phyloP scores from a whole-genome alignment of 2,888 invertebrate species.

The Limnephilus marmoratus region DNA sequence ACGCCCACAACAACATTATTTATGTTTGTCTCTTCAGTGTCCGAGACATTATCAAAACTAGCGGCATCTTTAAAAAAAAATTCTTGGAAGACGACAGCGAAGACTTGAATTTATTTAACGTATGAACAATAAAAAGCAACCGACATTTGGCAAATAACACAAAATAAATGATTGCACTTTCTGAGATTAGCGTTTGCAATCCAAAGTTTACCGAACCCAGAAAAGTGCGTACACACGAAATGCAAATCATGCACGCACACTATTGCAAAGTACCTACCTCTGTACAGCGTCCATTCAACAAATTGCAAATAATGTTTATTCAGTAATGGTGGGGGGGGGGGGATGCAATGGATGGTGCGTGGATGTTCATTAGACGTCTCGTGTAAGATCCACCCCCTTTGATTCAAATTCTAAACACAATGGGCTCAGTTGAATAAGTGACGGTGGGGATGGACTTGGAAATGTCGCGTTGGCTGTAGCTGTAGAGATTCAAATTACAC shows the following conservation, averaged over 20 bases:
- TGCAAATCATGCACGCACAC: neutral
- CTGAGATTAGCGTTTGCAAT: neutral
- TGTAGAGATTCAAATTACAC: neutral
- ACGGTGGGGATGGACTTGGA: neutral
- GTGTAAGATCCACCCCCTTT: constrained; percentile 2
- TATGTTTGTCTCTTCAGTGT: too few species aligned
- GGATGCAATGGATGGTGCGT: neutral
- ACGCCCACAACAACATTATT: too few species aligned
- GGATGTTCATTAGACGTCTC: constrained; percentile 11
- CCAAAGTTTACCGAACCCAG: neutral
- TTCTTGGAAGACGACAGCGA: neutral
- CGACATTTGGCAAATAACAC: neutral
- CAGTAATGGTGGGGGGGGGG: neutral
- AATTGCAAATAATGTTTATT: constrained; percentile 21
- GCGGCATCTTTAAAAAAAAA: neutral
- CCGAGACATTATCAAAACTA: neutral
- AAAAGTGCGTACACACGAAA: neutral
- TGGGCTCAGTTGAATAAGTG: constrained; percentile 11
- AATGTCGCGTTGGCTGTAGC: neutral
- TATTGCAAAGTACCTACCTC: neutral
- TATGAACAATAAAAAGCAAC: neutral
- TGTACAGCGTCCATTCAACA: neutral
- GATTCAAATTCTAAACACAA: neutral
- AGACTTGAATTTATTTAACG: too few species aligned
- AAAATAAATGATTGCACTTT: neutral